Base-by-base conservation (phyloP, 2,113 vertebrate species). In the Phylloscopus whistleri region DNA sequence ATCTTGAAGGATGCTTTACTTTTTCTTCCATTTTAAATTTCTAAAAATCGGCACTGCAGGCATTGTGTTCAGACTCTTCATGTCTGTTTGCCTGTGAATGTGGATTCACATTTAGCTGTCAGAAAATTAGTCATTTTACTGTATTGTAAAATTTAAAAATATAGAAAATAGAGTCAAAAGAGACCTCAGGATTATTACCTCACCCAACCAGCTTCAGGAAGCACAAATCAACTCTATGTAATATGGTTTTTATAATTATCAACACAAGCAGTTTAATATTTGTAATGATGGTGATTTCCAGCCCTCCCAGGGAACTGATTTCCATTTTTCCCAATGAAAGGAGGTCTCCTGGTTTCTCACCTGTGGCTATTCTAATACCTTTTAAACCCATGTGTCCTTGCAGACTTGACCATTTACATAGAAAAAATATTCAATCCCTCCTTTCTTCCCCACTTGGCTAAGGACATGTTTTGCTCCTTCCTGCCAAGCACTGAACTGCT, bases 391-490 rank as follows among this genome's bases (percentile, higher is more conserved):
- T 2, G 9, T 48, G 5, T 58, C 27, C 46, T 66, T 77, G 5
- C 17, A 44, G 11, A 16, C 10, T 59, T 90, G 43, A n/a, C 27
- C 14, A 53, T 16, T 49, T 43, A 33, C 52, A 39, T 0, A 3
- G 26, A 51, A 86, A 53, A 72, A 69, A 53, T 33, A 11, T 17
- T 68, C 11, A 78, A 2, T 59, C 12, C 9, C 4, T 66, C 64
- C 22, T 56, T 66, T 28, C 12, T 74, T 31, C 12, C 33, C n/a
- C 26, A 10, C 23, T 19, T 55, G 37, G 28, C 30, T 70, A 31
- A 70, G 51, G 30, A 33, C 39, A 31, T 0, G 1, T 1, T 62
- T 63, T 67, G 18, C 10, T 59, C 9, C n/a, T 74, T 23, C 41
- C 26, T 68, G 33, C 35, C 41, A 20, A 35, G 5, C 31, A 53